A percentile compares a stretch with the other conserved stretches of the same genome.
These are phyloP conservation scores for Magallana angulata DNA, from an alignment of 1,140 invertebrate species.

Conservation along the genomic window DNA sequence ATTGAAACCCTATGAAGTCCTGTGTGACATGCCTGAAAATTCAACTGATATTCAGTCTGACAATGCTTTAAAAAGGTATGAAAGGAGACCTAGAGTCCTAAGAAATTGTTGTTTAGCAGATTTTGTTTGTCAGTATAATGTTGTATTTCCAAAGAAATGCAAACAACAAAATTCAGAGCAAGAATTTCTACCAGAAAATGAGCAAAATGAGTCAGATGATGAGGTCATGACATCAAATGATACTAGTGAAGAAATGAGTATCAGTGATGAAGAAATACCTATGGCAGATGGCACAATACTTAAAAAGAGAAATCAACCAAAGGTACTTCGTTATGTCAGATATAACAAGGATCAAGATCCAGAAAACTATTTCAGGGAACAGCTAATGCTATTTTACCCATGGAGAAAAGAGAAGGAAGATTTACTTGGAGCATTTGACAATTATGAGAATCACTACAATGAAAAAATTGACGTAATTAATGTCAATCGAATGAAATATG, in stretches of 20 bases:
- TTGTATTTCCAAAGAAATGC: not conserved
- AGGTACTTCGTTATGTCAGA: slow-evolving; percentile 36
- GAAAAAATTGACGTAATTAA: not conserved
- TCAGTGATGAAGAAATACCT: not conserved
- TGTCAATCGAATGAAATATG: not conserved
- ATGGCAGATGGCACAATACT: slow-evolving; percentile 30
- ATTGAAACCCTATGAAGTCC: slow-evolving; percentile 45
- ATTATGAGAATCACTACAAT: slow-evolving; percentile 16
- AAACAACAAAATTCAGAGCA: not conserved
- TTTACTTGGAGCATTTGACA: not conserved
- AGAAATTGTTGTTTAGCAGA: slow-evolving; percentile 52
- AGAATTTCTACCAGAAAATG: slow-evolving; percentile 6
- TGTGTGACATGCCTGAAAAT: slow-evolving; percentile 41
- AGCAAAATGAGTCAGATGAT: slow-evolving; percentile 28
- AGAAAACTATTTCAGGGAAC: slow-evolving; percentile 56
- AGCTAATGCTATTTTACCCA: slow-evolving; percentile 44
- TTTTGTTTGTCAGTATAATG: slow-evolving; percentile 34
- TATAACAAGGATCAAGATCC: slow-evolving; percentile 35
- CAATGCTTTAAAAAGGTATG: slow-evolving; percentile 48
- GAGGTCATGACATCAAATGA: not conserved
- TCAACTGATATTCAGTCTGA: slow-evolving; percentile 45
- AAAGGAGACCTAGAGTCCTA: slow-evolving; percentile 44
- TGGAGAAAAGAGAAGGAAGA: slow-evolving; percentile 48
- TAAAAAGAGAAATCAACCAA: slow-evolving; percentile 34
- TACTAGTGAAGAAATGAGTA: not conserved